Evolutionary conservation across 2,113 vertebrate species (phyloP).

Genomic region (Syrmaticus mikado): DNA sequence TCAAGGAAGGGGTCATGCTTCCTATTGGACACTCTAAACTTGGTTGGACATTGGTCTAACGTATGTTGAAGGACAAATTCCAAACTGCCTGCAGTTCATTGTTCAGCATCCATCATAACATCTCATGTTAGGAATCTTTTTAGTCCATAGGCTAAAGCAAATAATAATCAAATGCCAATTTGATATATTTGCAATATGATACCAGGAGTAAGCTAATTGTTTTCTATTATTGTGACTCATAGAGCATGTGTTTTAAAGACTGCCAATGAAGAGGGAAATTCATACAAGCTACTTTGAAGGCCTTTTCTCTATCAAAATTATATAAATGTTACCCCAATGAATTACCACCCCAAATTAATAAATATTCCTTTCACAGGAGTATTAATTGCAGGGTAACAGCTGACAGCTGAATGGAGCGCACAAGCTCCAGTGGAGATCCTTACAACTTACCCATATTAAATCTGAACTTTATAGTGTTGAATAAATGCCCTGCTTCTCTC

Average conservation of each 20-base stretch:
- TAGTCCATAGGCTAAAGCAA: background rate
- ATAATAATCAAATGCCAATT: background rate
- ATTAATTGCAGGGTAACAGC: background rate
- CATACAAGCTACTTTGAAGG: background rate
- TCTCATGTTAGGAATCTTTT: background rate
- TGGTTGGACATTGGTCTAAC: background rate
- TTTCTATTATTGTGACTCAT: background rate
- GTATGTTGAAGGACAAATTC: accelerated
- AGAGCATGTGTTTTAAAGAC: background rate
- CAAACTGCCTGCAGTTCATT: background rate
- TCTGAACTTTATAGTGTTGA: background rate
- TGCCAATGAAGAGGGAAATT: background rate
- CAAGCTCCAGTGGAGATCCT: background rate
- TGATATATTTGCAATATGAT: background rate
- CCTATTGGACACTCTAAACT: accelerated
- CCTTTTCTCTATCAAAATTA: background rate
- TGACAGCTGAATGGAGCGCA: background rate
- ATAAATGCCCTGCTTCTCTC: background rate
- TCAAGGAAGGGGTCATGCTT: background rate
- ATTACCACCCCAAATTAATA: background rate
- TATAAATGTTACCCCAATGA: background rate
- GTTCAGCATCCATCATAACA: accelerated
- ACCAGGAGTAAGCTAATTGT: background rate
- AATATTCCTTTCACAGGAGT: background rate
- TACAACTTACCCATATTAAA: background rate